phyloP scores from a whole-genome alignment of 2,113 vertebrate genomes.

The Sakesphorus luctuosus region DNA sequence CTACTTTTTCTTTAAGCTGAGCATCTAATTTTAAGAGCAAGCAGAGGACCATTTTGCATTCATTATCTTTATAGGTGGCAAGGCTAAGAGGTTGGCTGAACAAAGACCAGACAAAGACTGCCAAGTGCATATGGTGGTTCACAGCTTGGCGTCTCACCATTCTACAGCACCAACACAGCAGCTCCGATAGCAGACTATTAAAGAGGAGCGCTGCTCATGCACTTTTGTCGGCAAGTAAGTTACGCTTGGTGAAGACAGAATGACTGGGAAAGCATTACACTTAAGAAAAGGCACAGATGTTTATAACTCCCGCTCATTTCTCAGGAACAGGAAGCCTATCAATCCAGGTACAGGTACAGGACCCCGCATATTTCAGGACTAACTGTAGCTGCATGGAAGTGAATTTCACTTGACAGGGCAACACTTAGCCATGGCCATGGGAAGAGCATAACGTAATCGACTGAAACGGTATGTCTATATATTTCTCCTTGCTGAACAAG shows the following conservation, averaged over 20 bases:
- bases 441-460: slow-evolving; percentile 16
- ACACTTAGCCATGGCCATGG: neutral
- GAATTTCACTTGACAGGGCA: neutral
- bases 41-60: slow-evolving; percentile 70
- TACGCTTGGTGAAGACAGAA: slow-evolving; percentile 74
- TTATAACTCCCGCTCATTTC: slow-evolving; percentile 51
- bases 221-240: slow-evolving; percentile 77
- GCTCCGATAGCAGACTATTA: slow-evolving; percentile 72
- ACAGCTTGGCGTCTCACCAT: slow-evolving; percentile 76
- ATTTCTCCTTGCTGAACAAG: slow-evolving; percentile 51
- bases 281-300: slow-evolving; percentile 66
- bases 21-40: slow-evolving; percentile 66
- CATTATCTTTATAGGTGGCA: slow-evolving; percentile 77
- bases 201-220: slow-evolving; percentile 72
- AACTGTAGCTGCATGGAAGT: neutral
- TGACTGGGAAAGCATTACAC: slow-evolving; percentile 58
- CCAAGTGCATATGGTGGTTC: slow-evolving; percentile 79
- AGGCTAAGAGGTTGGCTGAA: slow-evolving; percentile 77
- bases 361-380: slow-evolving; percentile 4
- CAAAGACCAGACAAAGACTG: slow-evolving; percentile 78
- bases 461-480: slow-evolving; percentile 17
- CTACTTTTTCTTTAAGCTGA: slow-evolving; percentile 61
- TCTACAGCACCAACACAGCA: slow-evolving; percentile 75
- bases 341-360: slow-evolving; percentile 28
- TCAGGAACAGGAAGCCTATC: slow-evolving; percentile 50